A percentile compares a stretch with the other conserved stretches of the same genome.
phyloP scores from a whole-genome alignment of 1,140 invertebrate genomes.

The Lucilia cuprina region DNA sequence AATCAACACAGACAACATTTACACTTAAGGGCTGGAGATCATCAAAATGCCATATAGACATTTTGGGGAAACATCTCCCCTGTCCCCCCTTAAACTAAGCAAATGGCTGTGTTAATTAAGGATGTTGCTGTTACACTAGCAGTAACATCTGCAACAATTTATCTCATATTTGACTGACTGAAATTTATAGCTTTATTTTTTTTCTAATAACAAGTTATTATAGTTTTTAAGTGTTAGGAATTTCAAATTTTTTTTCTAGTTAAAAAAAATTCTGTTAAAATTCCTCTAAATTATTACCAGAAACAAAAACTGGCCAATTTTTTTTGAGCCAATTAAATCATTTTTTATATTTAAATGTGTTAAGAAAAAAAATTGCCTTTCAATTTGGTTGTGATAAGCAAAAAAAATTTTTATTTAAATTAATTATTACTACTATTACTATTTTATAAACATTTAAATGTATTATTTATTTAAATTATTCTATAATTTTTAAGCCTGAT shows the following conservation, averaged over 20 bases:
- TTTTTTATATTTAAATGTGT: background rate
- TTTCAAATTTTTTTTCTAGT: no score
- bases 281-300: background rate
- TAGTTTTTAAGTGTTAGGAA: background rate
- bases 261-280: no score
- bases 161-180: constrained; percentile 25
- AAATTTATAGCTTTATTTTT: constrained; percentile 26
- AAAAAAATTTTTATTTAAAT: background rate
- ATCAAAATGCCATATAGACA: constrained; percentile 21
- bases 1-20: constrained; percentile 36
- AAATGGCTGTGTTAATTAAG: background rate
- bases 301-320: background rate
- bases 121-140: background rate
- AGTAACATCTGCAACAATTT: background rate
- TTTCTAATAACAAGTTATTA: background rate
- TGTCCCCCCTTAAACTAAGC: background rate
- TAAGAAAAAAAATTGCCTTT: background rate
- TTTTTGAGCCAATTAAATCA: background rate
- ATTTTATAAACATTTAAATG: background rate
- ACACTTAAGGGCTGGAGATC: background rate
- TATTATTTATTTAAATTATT: constrained; percentile 30
- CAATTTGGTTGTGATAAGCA: background rate
- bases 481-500: background rate
- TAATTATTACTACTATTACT: background rate
- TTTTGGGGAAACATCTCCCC: background rate